Evolutionary conservation across 2,888 invertebrate species (phyloP), one percentile per base, ranked within the genome.

Genomic region (Mythimna vitellina): DNA sequence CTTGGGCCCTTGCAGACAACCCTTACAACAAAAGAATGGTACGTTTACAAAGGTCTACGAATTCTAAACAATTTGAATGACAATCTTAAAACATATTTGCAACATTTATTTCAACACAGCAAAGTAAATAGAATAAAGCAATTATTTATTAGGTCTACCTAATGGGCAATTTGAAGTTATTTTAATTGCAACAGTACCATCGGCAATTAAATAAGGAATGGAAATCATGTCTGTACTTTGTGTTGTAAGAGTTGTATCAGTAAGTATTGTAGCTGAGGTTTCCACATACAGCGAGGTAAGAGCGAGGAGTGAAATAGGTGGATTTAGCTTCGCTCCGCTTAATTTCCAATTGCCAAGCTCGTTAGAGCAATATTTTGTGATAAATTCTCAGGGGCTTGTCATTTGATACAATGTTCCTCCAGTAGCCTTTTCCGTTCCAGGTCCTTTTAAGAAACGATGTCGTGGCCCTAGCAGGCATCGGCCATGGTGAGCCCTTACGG

Each of bases 201-300:
- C 73, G 56, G 61, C 73, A 78, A 85, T 83, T 85, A 81, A 70
- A 57, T 25, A 53, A 25, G 60, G 70, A 69, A 76, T 75, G 66
- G 68, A 79, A 83, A 78, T 71, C 65, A 73, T 75, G 60, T 57
- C 22, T 62, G 60, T 70, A 56, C 57, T 38, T 10, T 70, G 29
- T 80, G 65, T 75, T 73, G 76, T 67, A 83, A 83, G 64, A 10
- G 32, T 53, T 73, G 38, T 58, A 46, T 46, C 66, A n/a, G 54
- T 56, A 25, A 25, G 57, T 58, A 73, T 65, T 65, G 64, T 65
- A 56, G 35, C 49, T 69, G 63, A 60, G 22, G 57, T 68, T 73
- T 65, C 38, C 54, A 54, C 73, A 68, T 66, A 68, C 49, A 22
- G 61, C 53, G 12, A 62, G 12, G 54, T 5, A 51, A 66, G 49